These are phyloP conservation scores for Bombus sylvicola DNA, from an alignment of 1,140 invertebrate species.

Conservation along the genomic window DNA sequence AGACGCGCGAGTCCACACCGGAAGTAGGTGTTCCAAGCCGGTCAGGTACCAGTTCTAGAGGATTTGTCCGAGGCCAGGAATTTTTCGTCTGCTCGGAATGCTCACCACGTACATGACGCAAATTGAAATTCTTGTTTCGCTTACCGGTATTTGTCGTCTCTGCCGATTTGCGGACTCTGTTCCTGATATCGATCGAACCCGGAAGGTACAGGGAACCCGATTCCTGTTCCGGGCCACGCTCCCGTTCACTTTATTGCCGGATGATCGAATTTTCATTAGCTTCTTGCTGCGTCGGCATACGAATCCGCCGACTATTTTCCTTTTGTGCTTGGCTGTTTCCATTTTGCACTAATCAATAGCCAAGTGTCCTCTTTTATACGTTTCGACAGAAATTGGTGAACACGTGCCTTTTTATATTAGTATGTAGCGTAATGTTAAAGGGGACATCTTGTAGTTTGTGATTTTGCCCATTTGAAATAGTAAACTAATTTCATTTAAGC, in stretches of 20 bases:
- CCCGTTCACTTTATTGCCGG: neutral
- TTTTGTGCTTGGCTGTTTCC: neutral
- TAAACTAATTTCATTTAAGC: too few species aligned
- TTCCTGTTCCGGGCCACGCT: neutral
- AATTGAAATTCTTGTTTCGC: conserved; percentile 74
- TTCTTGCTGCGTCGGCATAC: conserved; percentile 4
- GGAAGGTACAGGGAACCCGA: neutral
- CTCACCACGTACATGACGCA: conserved; percentile 62
- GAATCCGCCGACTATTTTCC: neutral
- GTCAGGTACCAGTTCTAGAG: neutral
- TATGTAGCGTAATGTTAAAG: too few species aligned
- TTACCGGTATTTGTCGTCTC: conserved; percentile 66
- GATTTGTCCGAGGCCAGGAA: conserved; percentile 13
- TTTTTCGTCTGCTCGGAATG: conserved; percentile 58
- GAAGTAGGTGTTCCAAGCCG: conserved; percentile 41
- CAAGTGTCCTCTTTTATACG: neutral
- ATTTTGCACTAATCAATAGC: neutral
- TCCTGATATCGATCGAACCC: conserved; percentile 29
- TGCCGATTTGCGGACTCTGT: conserved; percentile 34
- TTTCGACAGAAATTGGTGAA: neutral
- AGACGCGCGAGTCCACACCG: conserved; percentile 17
- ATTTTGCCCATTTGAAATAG: too few species aligned
- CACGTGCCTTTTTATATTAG: neutral
- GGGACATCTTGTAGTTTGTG: too few species aligned
- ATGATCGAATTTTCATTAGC: conserved; percentile 15